These are phyloP conservation scores for Drosophila azteca DNA, from an alignment of 1,140 invertebrate species.

Conservation along the genomic window DNA sequence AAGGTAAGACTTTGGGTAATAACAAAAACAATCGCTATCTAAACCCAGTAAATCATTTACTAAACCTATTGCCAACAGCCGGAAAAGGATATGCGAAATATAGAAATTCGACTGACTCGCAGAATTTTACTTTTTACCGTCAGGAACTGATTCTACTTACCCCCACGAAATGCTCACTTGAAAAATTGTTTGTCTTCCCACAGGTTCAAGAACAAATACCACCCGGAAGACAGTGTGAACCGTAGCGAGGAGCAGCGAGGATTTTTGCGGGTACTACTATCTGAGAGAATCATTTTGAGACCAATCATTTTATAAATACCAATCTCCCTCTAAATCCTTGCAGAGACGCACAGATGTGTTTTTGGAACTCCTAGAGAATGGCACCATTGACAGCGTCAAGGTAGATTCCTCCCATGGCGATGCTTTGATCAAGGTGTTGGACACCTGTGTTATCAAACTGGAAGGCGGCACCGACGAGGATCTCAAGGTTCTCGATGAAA, in stretches of 20 bases:
- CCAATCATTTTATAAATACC: neutral
- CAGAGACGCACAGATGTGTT: slow-evolving; percentile 94
- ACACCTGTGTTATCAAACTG: slow-evolving; percentile 97
- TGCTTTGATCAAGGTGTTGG: slow-evolving; percentile 93
- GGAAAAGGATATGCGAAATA: slow-evolving; percentile 12
- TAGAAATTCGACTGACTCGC: slow-evolving; percentile 5
- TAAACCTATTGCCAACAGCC: slow-evolving; percentile 24
- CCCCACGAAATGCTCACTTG: too few species aligned
- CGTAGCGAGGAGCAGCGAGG: slow-evolving; percentile 93
- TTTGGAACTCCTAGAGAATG: slow-evolving; percentile 91
- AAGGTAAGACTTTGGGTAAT: slow-evolving; percentile 75
- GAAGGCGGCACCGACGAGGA: slow-evolving; percentile 99
- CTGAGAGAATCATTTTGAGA: too few species aligned
- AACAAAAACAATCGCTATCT: slow-evolving; percentile 20
- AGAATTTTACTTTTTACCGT: neutral
- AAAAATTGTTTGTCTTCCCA: slow-evolving; percentile 25
- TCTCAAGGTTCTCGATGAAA: slow-evolving; percentile 91
- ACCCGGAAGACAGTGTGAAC: slow-evolving; percentile 97
- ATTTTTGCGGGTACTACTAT: slow-evolving; percentile 90
- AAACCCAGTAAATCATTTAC: slow-evolving; percentile 46
- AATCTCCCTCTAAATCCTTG: slow-evolving; percentile 19
- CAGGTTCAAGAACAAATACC: slow-evolving; percentile 99
- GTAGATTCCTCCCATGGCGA: slow-evolving; percentile 96
- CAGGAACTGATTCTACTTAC: neutral
- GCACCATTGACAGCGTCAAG: slow-evolving; percentile 90